Evolutionary conservation across 2,113 vertebrate genomes (phyloP).

Genomic region (Geococcyx californianus): DNA sequence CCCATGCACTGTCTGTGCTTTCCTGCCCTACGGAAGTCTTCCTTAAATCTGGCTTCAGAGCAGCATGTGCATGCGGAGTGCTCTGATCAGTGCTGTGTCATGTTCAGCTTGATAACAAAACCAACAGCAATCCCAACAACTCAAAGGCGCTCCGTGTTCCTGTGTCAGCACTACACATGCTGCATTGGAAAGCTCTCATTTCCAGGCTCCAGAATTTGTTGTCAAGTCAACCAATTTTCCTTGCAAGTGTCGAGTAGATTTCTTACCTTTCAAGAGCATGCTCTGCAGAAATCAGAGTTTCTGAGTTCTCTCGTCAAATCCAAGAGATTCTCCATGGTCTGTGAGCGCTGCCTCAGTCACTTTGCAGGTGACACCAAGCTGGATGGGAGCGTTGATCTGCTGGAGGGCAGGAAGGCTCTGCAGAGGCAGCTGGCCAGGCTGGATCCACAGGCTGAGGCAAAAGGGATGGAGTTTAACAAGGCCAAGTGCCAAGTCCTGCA

Average conservation of each 20-base stretch:
- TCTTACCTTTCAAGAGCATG: neutral
- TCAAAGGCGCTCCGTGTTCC: neutral
- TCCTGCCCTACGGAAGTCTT: neutral
- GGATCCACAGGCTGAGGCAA: too few relatives aligned
- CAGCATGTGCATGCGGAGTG: accelerated
- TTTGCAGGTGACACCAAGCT: too few relatives aligned
- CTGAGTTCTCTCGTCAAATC: neutral
- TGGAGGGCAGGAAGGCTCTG: too few relatives aligned
- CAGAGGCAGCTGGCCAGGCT: too few relatives aligned
- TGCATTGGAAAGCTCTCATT: neutral
- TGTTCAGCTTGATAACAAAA: neutral
- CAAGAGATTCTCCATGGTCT: neutral
- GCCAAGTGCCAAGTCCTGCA: too few relatives aligned
- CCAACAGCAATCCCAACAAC: neutral
- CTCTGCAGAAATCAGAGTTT: neutral
- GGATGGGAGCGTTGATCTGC: too few relatives aligned
- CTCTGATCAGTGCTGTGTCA: neutral
- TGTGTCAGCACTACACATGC: accelerated
- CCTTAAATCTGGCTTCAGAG: neutral
- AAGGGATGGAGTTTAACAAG: too few relatives aligned
- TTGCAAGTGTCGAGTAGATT: neutral
- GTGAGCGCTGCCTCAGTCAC: too few relatives aligned
- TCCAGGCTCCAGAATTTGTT: neutral
- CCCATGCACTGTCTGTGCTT: accelerated
- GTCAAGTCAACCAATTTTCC: neutral